Base-by-base conservation (phyloP, 2,113 vertebrate genomes). In the Callocephalon fimbriatum region DNA sequence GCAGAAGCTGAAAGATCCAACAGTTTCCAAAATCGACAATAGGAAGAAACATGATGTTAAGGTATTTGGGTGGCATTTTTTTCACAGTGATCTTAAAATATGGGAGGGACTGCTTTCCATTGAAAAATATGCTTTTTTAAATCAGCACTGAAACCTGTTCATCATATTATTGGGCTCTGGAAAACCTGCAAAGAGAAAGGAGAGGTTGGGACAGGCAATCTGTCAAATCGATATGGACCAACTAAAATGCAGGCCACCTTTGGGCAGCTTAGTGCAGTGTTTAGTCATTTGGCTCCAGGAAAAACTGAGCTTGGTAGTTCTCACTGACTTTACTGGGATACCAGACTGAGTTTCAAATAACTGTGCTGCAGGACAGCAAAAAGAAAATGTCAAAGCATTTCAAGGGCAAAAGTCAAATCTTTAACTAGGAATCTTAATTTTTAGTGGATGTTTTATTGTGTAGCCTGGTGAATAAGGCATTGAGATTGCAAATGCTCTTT, bases 21-120 rank as follows among this genome's bases (percentile, higher is more conserved):
- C 7, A 23, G 31, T 58, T 93, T 85, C 53, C 48, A 75, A 91
- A 91, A 72, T 40, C 37, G 87, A n/a, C 25, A 82, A 18, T 3
- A 68, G 21, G 38, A 94, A 85, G 91, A 95, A 89, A 61, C 20
- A 48, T 4, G 3, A 82, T 61, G 53, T 82, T 84, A 72, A 75
- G 26, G 37, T 53, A 71, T 72, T 62, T 88, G 17, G 10, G 22
- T 71, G 51, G 14, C 14, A 17, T 29, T 86, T 78, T 85, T 81
- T 47, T 11, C 71, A 86, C 16, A 51, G 15, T 2, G 21, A 40
- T 53, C 16, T 68, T 82, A 47, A 79, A 93, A 65, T 48, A 66
- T 0, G 1, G 5, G 38, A 79, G 9, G 12, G 10, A 48, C 16
- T 45, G 6, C 7, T 71, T 86, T 72, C 51, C 6, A 1, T 51